Base-by-base conservation (phyloP, 30 jellyfish, hydroid and myxozoan species). In the Aurelia aurita region DNA sequence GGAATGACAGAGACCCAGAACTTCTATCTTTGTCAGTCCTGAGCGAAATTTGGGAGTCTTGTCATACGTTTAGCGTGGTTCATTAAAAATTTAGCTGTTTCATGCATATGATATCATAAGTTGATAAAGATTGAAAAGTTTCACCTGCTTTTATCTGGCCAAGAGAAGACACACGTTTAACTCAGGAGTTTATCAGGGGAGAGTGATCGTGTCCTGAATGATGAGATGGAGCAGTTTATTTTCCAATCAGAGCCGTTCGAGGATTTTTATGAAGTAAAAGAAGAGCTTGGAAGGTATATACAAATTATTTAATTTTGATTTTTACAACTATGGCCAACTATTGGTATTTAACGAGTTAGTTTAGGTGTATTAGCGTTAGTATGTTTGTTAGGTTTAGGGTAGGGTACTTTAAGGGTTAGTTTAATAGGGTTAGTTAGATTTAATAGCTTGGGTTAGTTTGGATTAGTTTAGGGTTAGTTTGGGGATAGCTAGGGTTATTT, bases 261-360 rank as follows among this genome's bases (percentile, higher is more conserved):
- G 54, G 90, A 85, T 53, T 43, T 84, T 28, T 90, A 90, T 53
- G 93, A 79, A 16, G 35, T 90, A 45, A 58, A 75, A 59, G 95
- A 90, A 45, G 97, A 90, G 72, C 86, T 90, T 28, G 97, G 97
- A 66, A 90, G 97, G 97, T 90, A 69, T 11, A 78, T 12, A n/a
- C 3, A 61, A 16, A 18, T 22, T 21, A 0, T 61, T 61, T 22
- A 4, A 3, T 10, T 14, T 39, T 61, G 25, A 16, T 22, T 7
- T 61, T 0, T 22, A 18, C 28, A 61, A 14, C 20, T 31, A 20
- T n/a, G 0, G 14, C 32, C 28, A 61, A 14, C 20, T 31, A 20
- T n/a, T 5, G 14, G 27, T 58, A 5, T 6, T 15, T 15, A 58
- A 58, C 12, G 25, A n/a, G n/a, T n/a, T n/a, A n/a, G n/a, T n/a